Conservation (phyloP, 2,888 invertebrate genomes). For the Nemurella pictetii region DNA sequence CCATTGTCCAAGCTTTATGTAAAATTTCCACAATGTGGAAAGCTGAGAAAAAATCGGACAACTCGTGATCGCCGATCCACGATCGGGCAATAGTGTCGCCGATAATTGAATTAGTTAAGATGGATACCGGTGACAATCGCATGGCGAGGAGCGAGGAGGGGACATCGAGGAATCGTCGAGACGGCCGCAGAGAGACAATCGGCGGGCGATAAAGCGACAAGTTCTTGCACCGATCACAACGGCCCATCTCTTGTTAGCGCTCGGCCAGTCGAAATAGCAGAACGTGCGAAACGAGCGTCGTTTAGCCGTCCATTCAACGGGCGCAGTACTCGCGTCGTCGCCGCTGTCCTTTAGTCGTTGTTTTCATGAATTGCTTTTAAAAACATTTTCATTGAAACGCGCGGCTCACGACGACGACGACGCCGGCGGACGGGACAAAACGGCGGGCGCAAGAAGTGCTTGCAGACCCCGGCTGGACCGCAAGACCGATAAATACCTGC, state of each 20-base stretch:
- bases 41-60: background rate
- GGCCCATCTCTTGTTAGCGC: background rate
- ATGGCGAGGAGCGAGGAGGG: too few species aligned
- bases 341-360: background rate
- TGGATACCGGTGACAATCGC: background rate
- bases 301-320: background rate
- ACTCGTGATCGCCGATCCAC: background rate
- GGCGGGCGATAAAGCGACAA: background rate
- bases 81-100: background rate
- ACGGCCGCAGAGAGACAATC: background rate
- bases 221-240: background rate
- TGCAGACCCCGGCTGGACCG: background rate
- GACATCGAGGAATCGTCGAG: background rate
- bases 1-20: background rate
- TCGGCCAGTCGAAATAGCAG: background rate
- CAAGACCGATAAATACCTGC: background rate
- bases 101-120: background rate
- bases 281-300: slow-evolving; percentile 4
- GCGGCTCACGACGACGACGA: background rate
- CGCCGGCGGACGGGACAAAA: background rate
- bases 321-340: background rate
- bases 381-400: slow-evolving; percentile 7
- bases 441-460: background rate
- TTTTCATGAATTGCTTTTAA: background rate
- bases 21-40: background rate